Percentiles rank a stretch among this genome's conserved stretches.
These are phyloP conservation scores for Leptopterna dolabrata DNA, from an alignment of 2,888 invertebrate species.

Conservation along the genomic window DNA sequence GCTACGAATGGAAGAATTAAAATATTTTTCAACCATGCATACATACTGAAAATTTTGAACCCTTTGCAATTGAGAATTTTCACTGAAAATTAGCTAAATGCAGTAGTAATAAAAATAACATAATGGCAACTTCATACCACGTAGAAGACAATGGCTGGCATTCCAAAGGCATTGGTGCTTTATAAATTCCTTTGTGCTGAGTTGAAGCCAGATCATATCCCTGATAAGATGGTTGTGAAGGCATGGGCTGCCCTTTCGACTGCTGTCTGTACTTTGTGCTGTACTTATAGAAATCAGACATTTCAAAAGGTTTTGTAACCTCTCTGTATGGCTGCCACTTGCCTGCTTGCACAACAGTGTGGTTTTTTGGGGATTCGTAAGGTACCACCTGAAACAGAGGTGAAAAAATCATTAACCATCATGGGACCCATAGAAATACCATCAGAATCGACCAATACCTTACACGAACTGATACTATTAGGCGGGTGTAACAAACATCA, in stretches of 20 bases:
- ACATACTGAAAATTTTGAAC: too few relatives aligned
- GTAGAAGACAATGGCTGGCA: slow-evolving; percentile 67
- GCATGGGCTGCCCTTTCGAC: slow-evolving; percentile 68
- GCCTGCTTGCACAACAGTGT: slow-evolving; percentile 87
- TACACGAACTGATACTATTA: too few relatives aligned
- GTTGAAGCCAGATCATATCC: neutral
- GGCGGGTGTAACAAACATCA: too few relatives aligned
- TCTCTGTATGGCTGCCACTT: slow-evolving; percentile 92
- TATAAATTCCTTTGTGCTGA: slow-evolving; percentile 68
- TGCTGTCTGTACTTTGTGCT: slow-evolving; percentile 85
- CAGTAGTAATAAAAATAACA: too few relatives aligned
- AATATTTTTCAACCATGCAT: too few relatives aligned
- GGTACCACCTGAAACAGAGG: slow-evolving; percentile 68
- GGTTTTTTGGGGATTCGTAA: slow-evolving; percentile 82
- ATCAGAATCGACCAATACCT: neutral
- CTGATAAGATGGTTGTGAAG: slow-evolving; percentile 8
- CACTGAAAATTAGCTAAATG: too few relatives aligned
- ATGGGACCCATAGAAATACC: neutral
- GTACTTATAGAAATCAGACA: slow-evolving; percentile 98
- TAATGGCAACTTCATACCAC: neutral
- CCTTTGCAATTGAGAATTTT: too few relatives aligned
- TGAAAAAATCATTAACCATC: neutral
- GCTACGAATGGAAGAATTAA: too few relatives aligned
- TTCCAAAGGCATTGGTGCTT: slow-evolving; percentile 69
- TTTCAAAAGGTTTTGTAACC: slow-evolving; percentile 96